Percentiles rank a stretch among this genome's conserved stretches.
Evolutionary conservation across 2,113 vertebrate genomes (phyloP).

Genomic region (Myiagra hebetior): DNA sequence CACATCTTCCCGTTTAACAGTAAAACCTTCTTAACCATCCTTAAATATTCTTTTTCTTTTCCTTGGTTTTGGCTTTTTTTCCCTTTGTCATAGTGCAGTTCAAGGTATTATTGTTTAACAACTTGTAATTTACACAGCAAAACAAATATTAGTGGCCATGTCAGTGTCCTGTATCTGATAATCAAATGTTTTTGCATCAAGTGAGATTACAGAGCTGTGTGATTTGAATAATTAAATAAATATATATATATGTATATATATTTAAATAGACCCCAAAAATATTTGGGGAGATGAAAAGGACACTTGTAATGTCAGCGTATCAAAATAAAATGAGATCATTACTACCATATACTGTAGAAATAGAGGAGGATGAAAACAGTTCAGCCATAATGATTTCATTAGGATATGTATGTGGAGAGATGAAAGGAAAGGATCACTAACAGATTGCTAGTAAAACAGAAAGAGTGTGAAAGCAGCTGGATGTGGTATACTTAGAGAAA

Average conservation of each 20-base stretch:
- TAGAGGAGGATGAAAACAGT: constrained; percentile 51
- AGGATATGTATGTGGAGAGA: constrained; percentile 55
- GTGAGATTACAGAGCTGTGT: constrained; percentile 22
- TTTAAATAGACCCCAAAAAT: constrained; percentile 57
- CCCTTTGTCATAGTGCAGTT: background rate
- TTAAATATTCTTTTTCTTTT: background rate
- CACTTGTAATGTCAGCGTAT: constrained; percentile 48
- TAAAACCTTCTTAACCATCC: background rate
- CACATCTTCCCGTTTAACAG: background rate
- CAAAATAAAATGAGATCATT: constrained; percentile 72
- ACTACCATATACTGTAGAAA: constrained; percentile 43
- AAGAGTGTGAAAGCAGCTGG: constrained; percentile 44
- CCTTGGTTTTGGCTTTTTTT: background rate
- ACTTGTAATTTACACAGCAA: constrained; percentile 45
- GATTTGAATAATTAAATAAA: constrained; percentile 67
- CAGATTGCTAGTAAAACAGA: constrained; percentile 59
- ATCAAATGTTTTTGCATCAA: constrained; percentile 26
- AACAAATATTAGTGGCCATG: constrained; percentile 35
- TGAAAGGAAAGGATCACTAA: constrained; percentile 69
- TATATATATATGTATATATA: background rate
- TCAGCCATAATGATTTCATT: constrained; percentile 73
- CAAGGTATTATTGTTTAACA: background rate
- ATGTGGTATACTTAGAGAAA: constrained; percentile 60
- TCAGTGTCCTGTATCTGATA: constrained; percentile 35
- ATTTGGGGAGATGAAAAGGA: background rate